phyloP scores from a whole-genome alignment of 2,797 vertebrate genomes.

The Sebastes steindachneri region DNA sequence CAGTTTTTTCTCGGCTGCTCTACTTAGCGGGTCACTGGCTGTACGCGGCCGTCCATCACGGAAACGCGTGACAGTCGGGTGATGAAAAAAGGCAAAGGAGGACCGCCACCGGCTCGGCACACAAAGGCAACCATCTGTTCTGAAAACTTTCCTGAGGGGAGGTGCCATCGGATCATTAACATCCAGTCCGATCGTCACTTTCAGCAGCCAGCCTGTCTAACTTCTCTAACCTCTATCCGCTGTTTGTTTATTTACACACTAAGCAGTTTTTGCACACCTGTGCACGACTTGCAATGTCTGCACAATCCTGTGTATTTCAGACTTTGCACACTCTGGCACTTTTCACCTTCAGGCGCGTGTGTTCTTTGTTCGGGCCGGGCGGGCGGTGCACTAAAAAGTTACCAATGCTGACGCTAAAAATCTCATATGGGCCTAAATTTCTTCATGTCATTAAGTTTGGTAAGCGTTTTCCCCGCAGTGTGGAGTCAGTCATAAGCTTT shows the following conservation, averaged over 20 bases:
- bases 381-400: not conserved
- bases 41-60: constrained; percentile 48
- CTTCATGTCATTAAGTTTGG: not conserved
- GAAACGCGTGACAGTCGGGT: constrained; percentile 27
- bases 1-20: constrained; percentile 39
- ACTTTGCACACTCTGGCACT: constrained; percentile 42
- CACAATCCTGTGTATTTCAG: constrained; percentile 36
- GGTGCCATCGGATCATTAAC: constrained; percentile 42
- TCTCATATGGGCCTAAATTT: constrained; percentile 6
- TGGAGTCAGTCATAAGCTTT: not conserved
- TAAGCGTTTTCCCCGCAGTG: not conserved
- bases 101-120: constrained; percentile 23
- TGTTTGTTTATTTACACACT: constrained; percentile 41
- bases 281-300: constrained; percentile 40
- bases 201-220: constrained; percentile 12
- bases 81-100: constrained; percentile 40
- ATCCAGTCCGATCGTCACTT: constrained; percentile 14
- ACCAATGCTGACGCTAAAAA: not conserved
- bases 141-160: constrained; percentile 26
- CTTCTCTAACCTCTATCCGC: constrained; percentile 25
- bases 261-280: constrained; percentile 46
- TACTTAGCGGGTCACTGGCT: constrained; percentile 61
- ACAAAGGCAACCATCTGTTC: constrained; percentile 52
- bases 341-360: constrained; percentile 20
- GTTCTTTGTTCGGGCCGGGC: not conserved